A percentile compares a stretch with the other conserved stretches of the same genome.
Evolutionary conservation across 2,888 invertebrate genomes (phyloP).

Genomic region (Synergus laeviventris): DNA sequence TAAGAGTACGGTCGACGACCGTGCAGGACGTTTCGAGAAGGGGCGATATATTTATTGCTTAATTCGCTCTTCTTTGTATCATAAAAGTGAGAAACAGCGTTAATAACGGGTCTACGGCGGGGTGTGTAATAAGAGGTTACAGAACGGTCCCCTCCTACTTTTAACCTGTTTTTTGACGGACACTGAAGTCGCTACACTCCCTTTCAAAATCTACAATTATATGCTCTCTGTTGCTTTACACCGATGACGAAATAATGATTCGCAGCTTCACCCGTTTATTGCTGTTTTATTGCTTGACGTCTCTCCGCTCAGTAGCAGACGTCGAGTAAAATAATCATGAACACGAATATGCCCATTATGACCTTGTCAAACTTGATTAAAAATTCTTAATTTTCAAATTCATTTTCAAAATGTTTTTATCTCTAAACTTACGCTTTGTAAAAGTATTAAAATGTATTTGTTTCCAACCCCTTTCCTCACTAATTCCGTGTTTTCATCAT

Average conservation of each 20-base stretch:
- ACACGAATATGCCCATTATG: not conserved
- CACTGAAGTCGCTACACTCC: slow-evolving; percentile 53
- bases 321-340: not conserved
- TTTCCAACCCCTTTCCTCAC: no score
- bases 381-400: no score
- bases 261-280: slow-evolving; percentile 7
- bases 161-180: slow-evolving; percentile 56
- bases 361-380: slow-evolving; percentile 14
- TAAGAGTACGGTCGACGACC: slow-evolving; percentile 46
- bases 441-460: no score
- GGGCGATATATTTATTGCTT: slow-evolving; percentile 70
- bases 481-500: no score
- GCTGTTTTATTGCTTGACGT: not conserved
- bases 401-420: no score
- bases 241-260: slow-evolving; percentile 38
- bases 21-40: slow-evolving; percentile 46
- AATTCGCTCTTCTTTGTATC: slow-evolving; percentile 74
- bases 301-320: slow-evolving; percentile 18
- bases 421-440: no score
- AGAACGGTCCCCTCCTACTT: slow-evolving; percentile 51
- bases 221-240: slow-evolving; percentile 12
- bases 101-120: slow-evolving; percentile 68
- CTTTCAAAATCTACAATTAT: slow-evolving; percentile 40
- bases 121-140: slow-evolving; percentile 69
- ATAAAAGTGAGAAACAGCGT: slow-evolving; percentile 74